phyloP scores from a whole-genome alignment of 1,140 invertebrate genomes.

The Apocrypta bakeri region DNA sequence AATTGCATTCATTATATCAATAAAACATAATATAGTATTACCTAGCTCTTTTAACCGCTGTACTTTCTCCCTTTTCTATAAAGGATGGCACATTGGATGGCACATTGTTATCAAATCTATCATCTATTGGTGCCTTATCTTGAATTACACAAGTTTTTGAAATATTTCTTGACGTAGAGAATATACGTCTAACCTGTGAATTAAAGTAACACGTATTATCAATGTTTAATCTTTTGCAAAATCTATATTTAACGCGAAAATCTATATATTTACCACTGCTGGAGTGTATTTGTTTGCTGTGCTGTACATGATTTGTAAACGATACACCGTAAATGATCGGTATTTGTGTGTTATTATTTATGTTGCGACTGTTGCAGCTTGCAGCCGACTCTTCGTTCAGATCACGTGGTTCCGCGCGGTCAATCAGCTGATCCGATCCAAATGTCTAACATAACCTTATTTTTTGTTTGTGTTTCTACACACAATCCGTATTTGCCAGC shows the following conservation, averaged over 20 bases:
- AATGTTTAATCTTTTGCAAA: neutral
- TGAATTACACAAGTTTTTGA: slow-evolving; percentile 46
- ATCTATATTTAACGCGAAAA: neutral
- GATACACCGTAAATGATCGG: too few relatives aligned
- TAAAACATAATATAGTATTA: too few relatives aligned
- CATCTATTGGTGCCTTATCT: slow-evolving; percentile 51
- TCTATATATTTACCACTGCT: neutral
- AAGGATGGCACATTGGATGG: slow-evolving; percentile 67
- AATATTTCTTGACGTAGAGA: slow-evolving; percentile 48
- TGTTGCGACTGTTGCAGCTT: too few relatives aligned
- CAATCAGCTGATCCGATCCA: neutral
- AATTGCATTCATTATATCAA: too few relatives aligned
- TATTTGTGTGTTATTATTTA: too few relatives aligned
- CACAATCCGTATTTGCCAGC: too few relatives aligned
- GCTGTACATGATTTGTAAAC: neutral
- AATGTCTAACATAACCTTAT: neutral
- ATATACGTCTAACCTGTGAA: slow-evolving; percentile 38
- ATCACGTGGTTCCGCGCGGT: too few relatives aligned
- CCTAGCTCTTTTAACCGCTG: slow-evolving; percentile 73
- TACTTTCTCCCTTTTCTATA: slow-evolving; percentile 69
- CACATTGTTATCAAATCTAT: slow-evolving; percentile 60
- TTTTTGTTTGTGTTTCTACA: too few relatives aligned
- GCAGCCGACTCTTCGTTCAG: too few relatives aligned
- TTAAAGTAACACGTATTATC: neutral
- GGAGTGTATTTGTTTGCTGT: neutral